Evolutionary conservation across 2,797 vertebrate species (phyloP), one percentile per base, ranked within the genome.

Genomic region (Ciconia nigra): DNA sequence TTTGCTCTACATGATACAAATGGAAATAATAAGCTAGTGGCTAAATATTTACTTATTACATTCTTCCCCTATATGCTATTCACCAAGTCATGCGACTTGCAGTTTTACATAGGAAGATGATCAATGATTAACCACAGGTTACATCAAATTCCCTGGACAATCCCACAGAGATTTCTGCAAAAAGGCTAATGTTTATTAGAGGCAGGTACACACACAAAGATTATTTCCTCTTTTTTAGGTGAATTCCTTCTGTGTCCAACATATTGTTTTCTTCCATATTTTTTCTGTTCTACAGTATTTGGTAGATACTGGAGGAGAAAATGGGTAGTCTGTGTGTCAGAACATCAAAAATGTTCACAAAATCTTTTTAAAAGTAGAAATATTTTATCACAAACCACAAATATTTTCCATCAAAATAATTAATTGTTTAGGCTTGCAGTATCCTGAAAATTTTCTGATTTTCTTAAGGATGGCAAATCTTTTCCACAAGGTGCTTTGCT

Each of bases 41-140:
- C 89, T 94, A 96, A 97, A 96, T 97, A 96, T 97, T 97, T 93
- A 89, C 94, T 91, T 87, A 89, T 10, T 91, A 85, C 88, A 97
- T 96, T 97, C 92, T 95, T 96, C 67, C 37, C 65, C 74, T 94
- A 90, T 93, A 94, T 86, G 80, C 77, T 89, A 69, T 54, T 95
- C 84, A 90, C 57, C 33, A 47, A 77, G 94, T 96, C 91, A 94
- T 66, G 25, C 7, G 2, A 92, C 55, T 73, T 90, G 46, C 41
- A 90, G 42, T 77, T 93, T 78, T 92, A 66, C 90, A 93, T 87
- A 79, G 82, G 77, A 81, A 58, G 81, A 80, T 71, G 35, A 90
- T 93, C 78, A 97, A 95, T 97, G 51, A 97, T 97, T 97, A 97
- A 97, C 95, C 74, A 91, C 57, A 82, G 46, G 70, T 78, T 81